Conservation (phyloP, 2,797 vertebrate genomes). For the Corythornis leucogaster region DNA sequence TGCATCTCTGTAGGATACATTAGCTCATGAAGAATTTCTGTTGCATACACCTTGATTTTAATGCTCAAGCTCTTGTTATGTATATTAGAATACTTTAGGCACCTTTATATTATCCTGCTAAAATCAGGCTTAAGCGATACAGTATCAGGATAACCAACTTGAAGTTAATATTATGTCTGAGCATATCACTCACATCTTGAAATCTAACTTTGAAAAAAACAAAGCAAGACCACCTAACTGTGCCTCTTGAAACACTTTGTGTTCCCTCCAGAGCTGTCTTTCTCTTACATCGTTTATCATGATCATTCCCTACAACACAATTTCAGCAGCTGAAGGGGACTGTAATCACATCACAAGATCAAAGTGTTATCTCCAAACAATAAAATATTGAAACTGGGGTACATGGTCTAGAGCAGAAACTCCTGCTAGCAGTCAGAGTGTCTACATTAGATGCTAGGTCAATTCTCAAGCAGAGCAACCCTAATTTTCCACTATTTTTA, state of each 20-base stretch:
- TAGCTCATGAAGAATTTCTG: neutral
- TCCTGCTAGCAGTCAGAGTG: neutral
- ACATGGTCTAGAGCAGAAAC: neutral
- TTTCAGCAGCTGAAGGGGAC: neutral
- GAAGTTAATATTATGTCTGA: neutral
- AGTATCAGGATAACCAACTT: neutral
- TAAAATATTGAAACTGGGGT: neutral
- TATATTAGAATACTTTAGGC: neutral
- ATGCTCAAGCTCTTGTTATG: neutral
- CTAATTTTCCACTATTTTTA: neutral
- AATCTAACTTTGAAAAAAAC: neutral
- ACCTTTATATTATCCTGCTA: neutral
- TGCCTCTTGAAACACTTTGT: neutral
- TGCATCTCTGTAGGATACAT: neutral
- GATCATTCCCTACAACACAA: neutral
- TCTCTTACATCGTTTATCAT: neutral
- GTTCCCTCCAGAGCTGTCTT: neutral
- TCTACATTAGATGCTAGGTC: neutral
- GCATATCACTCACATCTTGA: neutral
- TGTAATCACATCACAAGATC: neutral
- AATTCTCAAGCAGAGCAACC: neutral
- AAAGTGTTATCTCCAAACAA: neutral
- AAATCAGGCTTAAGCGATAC: neutral
- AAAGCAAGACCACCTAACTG: neutral
- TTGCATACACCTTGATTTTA: neutral